phyloP scores from a whole-genome alignment of 1,140 invertebrate species.

The Nixonia krombeini region DNA sequence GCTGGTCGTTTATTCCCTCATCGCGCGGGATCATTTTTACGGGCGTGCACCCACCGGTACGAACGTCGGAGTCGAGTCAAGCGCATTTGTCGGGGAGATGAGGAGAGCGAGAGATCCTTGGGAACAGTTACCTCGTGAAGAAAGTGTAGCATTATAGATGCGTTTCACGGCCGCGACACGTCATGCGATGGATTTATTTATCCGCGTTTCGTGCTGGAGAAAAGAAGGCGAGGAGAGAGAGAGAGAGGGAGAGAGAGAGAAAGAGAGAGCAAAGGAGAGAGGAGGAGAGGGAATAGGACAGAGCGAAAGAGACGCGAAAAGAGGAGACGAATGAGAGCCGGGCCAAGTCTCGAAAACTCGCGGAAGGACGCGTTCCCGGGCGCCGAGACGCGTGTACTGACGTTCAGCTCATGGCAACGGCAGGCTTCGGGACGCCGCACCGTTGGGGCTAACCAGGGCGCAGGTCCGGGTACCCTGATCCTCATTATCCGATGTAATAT shows the following conservation, averaged over 20 bases:
- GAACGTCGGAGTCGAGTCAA: not conserved
- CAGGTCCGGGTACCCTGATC: constrained; percentile 57
- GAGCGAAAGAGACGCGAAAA: not conserved
- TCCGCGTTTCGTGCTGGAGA: constrained; percentile 2
- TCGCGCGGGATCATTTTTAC: not conserved
- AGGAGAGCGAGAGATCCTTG: not conserved
- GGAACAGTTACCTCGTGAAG: constrained; percentile 57
- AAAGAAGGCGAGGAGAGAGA: not conserved
- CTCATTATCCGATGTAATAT: constrained; percentile 54
- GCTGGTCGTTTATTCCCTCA: constrained; percentile 6
- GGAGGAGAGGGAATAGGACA: not conserved
- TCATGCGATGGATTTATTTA: constrained; percentile 35
- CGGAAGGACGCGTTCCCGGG: constrained; percentile 64
- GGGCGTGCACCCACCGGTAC: not conserved
- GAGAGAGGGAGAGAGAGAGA: not conserved
- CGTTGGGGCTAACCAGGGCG: constrained; percentile 44
- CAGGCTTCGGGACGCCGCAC: constrained; percentile 54
- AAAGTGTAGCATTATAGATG: constrained; percentile 64
- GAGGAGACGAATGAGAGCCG: constrained; percentile 1
- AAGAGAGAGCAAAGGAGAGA: not conserved
- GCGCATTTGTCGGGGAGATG: not conserved
- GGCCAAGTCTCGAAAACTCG: constrained; percentile 32
- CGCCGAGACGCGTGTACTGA: constrained; percentile 69
- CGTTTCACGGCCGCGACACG: constrained; percentile 38
- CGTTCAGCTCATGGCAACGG: constrained; percentile 55